Evolutionary conservation across 2,888 invertebrate species (phyloP).

Genomic region (Pseudococcus viburni): DNA sequence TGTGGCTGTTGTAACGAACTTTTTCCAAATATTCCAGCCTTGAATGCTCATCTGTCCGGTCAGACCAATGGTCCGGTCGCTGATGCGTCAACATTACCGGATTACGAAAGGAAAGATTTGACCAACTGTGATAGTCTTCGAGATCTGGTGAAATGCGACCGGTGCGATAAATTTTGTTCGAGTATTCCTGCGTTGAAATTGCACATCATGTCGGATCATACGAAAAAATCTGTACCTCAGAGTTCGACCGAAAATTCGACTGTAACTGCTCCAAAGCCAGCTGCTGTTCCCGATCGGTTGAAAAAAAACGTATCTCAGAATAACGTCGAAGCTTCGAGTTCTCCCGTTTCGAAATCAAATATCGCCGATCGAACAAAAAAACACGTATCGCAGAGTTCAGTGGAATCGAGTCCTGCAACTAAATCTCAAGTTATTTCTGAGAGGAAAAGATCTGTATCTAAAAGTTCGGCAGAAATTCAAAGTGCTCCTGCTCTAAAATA

Average conservation of each 20-base stretch:
- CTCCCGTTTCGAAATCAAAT: no score
- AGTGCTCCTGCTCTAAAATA: no score
- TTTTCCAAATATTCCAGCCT: conserved; percentile 4
- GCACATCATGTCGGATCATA: conserved; percentile 20
- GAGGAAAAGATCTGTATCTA: no score
- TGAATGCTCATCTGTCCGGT: not conserved
- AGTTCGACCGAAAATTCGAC: not conserved
- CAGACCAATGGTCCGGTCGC: not conserved
- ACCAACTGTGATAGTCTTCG: not conserved
- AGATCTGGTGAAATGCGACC: conserved; percentile 26
- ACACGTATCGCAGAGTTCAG: no score
- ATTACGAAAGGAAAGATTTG: not conserved
- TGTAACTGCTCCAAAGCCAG: no score
- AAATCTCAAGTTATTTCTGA: not conserved
- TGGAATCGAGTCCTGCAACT: no score
- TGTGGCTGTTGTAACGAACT: conserved; percentile 1
- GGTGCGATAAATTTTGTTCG: conserved; percentile 30
- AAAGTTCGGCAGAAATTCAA: no score
- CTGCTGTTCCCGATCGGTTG: no score
- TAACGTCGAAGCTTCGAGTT: no score
- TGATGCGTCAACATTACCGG: not conserved
- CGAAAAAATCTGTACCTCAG: not conserved
- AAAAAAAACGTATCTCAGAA: no score
- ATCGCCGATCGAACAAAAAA: no score
- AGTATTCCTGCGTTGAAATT: not conserved